Evolutionary conservation across 2,888 invertebrate genomes (phyloP).

Genomic region (Cancer borealis): DNA sequence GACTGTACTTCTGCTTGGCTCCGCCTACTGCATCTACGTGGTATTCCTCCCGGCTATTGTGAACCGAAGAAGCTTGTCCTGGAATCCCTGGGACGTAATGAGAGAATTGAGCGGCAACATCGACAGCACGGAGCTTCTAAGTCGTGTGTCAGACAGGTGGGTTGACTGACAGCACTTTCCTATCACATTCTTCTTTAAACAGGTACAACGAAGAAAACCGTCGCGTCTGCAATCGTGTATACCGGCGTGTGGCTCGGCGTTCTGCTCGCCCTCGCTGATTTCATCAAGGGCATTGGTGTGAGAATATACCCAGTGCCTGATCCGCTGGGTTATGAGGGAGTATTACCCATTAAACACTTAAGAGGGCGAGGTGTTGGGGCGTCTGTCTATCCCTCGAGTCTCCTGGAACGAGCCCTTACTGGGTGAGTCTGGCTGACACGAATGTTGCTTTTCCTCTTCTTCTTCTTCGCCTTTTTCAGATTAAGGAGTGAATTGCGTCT

Average conservation of each 20-base stretch:
- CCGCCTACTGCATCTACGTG: slow-evolving; percentile 43
- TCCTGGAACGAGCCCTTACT: not conserved
- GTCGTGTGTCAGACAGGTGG: slow-evolving; percentile 46
- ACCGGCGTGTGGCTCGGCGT: not conserved
- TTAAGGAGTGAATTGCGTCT: not conserved
- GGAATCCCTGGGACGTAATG: slow-evolving; percentile 20
- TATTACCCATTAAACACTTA: not conserved
- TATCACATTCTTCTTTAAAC: not conserved
- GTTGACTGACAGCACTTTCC: not conserved
- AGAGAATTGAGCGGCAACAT: not conserved
- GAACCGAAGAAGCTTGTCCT: slow-evolving; percentile 35
- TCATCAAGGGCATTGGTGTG: slow-evolving; percentile 38
- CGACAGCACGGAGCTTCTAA: not conserved
- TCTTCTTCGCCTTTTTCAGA: not conserved
- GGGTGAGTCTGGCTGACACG: not conserved
- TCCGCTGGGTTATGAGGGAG: not conserved
- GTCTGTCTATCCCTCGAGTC: not conserved
- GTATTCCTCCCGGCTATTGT: slow-evolving; percentile 11
- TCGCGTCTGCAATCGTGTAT: not conserved
- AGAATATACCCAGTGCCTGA: slow-evolving; percentile 25
- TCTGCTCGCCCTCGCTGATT: not conserved
- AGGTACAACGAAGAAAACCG: not conserved
- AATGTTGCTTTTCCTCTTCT: not conserved
- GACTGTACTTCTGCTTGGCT: not conserved
- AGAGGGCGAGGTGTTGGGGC: not conserved